These are phyloP conservation scores for Pyrrhia umbra DNA, from an alignment of 2,888 invertebrate genomes.

Conservation along the genomic window DNA sequence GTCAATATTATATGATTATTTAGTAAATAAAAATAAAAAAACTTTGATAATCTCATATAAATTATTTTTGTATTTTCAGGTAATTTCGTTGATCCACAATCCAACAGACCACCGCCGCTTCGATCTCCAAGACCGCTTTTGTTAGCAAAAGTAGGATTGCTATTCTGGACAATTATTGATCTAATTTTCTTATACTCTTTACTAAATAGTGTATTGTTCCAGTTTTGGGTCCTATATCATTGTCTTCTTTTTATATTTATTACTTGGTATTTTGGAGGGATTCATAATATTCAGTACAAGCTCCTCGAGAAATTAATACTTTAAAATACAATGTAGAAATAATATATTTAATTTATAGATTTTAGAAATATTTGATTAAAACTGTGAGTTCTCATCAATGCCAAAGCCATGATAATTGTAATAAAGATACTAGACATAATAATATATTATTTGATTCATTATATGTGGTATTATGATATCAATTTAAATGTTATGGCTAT, in stretches of 20 bases:
- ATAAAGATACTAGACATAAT: constrained; percentile 41
- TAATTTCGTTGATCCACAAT: constrained; percentile 75
- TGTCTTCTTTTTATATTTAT: constrained; percentile 88
- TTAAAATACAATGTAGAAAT: constrained; percentile 11
- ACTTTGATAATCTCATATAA: not conserved
- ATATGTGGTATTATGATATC: too few relatives aligned
- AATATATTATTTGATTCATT: constrained; percentile 25
- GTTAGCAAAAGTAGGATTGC: constrained; percentile 85
- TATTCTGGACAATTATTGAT: constrained; percentile 92
- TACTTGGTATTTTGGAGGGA: constrained; percentile 90
- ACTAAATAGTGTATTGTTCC: constrained; percentile 81
- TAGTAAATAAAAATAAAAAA: too few relatives aligned
- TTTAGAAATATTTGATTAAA: constrained; percentile 33
- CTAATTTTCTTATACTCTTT: constrained; percentile 84
- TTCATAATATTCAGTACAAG: constrained; percentile 90
- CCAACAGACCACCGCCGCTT: constrained; percentile 71
- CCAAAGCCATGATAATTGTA: constrained; percentile 65
- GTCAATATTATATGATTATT: not conserved
- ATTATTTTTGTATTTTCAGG: constrained; percentile 72
- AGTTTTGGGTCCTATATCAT: constrained; percentile 89
- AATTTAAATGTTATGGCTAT: too few relatives aligned
- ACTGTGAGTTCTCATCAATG: constrained; percentile 76
- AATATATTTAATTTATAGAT: constrained; percentile 34
- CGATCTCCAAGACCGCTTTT: constrained; percentile 73
- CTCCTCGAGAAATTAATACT: constrained; percentile 73